Percentiles rank a stretch among this genome's conserved stretches.
phyloP scores from a whole-genome alignment of 2,797 vertebrate species.

The Urocyon cinereoargenteus region DNA sequence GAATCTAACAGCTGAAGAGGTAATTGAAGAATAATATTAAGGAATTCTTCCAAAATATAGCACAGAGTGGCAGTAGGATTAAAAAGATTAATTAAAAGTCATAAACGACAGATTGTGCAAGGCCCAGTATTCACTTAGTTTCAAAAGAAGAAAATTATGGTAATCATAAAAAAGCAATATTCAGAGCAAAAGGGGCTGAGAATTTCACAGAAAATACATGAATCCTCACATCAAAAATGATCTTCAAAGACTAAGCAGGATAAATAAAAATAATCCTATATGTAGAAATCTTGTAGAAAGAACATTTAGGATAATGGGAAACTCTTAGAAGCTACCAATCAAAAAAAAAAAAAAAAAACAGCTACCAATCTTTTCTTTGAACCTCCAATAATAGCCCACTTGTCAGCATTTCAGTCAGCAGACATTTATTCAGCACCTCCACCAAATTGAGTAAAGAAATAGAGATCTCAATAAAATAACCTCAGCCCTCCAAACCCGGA shows the following conservation, averaged over 20 bases:
- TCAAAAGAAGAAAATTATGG: conserved; percentile 34
- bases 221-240: conserved; percentile 6
- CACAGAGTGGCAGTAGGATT: not conserved
- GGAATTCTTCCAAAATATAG: conserved; percentile 36
- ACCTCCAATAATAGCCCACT: not conserved
- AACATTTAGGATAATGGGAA: not conserved
- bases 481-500: not conserved
- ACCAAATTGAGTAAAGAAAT: not conserved
- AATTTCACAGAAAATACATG: not conserved
- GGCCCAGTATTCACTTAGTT: not conserved
- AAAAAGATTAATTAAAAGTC: conserved; percentile 33
- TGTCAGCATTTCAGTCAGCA: not conserved
- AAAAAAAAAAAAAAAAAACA: not conserved
- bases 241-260: not conserved
- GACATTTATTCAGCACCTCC: not conserved
- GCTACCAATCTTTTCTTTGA: not conserved
- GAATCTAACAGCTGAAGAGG: conserved; percentile 6
- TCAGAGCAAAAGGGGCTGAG: not conserved
- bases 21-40: not conserved
- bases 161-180: not conserved
- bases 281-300: not conserved
- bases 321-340: not conserved
- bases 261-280: conserved; percentile 2
- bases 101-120: not conserved
- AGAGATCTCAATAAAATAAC: not conserved